phyloP scores from a whole-genome alignment of 2,113 vertebrate species.

The Ondatra zibethicus region DNA sequence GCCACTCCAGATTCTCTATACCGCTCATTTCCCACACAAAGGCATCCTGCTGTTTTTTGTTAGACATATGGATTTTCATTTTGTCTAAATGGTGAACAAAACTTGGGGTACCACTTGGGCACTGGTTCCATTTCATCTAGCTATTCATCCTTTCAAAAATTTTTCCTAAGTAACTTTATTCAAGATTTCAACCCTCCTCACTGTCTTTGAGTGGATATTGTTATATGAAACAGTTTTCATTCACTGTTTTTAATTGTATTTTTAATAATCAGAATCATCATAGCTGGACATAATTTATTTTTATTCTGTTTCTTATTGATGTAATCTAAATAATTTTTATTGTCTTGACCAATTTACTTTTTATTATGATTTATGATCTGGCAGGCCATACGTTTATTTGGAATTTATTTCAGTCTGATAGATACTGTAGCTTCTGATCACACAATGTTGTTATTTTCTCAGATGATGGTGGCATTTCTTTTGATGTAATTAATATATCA shows the following conservation, averaged over 20 bases:
- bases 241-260: neutral
- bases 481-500: conserved; percentile 4
- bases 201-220: neutral
- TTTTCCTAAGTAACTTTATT: neutral
- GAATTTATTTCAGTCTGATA: neutral
- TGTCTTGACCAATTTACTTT: neutral
- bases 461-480: neutral
- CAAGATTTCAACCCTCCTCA: neutral
- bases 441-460: neutral
- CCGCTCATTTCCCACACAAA: neutral
- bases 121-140: neutral
- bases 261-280: neutral
- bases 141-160: neutral
- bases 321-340: neutral
- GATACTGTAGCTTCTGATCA: neutral
- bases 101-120: neutral
- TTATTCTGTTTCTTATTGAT: neutral
- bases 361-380: neutral
- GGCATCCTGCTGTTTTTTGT: neutral
- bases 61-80: neutral
- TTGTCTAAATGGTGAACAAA: neutral
- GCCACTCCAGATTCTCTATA: neutral
- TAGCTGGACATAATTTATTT: neutral
- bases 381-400: neutral
- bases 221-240: neutral